Base-by-base conservation (phyloP, 1,140 invertebrate genomes). In the Drosophila insularis region DNA sequence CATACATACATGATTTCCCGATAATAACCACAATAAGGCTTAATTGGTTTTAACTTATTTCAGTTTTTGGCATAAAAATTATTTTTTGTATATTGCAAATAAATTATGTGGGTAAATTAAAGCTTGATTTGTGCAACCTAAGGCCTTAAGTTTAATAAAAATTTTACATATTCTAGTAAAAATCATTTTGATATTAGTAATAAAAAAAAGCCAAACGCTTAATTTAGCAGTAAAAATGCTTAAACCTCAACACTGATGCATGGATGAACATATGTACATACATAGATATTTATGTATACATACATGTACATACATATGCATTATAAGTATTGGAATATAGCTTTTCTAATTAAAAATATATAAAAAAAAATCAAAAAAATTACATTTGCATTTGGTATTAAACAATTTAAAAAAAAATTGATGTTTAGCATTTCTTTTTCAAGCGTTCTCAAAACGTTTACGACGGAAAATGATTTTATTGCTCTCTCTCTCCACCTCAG, bases 271-370 rank as follows among this genome's bases (percentile, higher is more conserved):
- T 27, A 37, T 43, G 50, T 61, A 40, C 40, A 19, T 39, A 56
- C 6, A n/a, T n/a, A n/a, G n/a, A n/a, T 46, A 46, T 40, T 40
- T 60, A 54, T 50, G 43, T 39, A 55, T 62, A 13, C 56, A 27
- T 11, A 27, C 56, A 59, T 35, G 14, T 61, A 37, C 43, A 37
- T 21, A 63, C 32, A 32, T 64, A 11, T 63, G 27, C 60, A 58
- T 27, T 27, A 5, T 27, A 27, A 27, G 27, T 6, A 27, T 6
- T 27, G 2, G 4, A 27, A 27, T 5, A 3, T 27, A 27, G 27
- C 27, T 27, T 27, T 37, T 37, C 4, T 55, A 10, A 40, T n/a
- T 61, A 19, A 19, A 50, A 50, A 50, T 10, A 35, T 35, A 37
- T 0, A 11, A 5, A 7, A 50, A 11, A 1, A 3, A 50, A 21